phyloP scores from a whole-genome alignment of 2,888 invertebrate genomes.

The Phengaris arion region DNA sequence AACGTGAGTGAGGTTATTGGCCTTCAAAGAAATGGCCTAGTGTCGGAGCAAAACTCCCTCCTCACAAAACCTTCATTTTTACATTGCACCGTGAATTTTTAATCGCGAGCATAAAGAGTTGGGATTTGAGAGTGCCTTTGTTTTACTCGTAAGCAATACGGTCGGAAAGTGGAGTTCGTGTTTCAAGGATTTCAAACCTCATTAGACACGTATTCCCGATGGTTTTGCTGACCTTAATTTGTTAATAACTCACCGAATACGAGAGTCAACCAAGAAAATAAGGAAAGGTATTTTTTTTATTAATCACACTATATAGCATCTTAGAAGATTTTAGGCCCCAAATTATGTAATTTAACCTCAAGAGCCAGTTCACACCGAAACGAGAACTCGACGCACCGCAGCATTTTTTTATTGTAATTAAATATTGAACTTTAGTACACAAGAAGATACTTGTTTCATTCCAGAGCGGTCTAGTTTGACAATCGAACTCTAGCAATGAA shows the following conservation, averaged over 20 bases:
- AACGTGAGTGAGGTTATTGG: slow-evolving; percentile 11
- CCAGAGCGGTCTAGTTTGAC: no score
- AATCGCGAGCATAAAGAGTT: slow-evolving; percentile 3
- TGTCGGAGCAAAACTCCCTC: background rate
- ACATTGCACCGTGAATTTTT: slow-evolving; percentile 8
- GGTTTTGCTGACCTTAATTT: slow-evolving; percentile 1
- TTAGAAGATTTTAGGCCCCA: no score
- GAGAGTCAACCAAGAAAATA: background rate
- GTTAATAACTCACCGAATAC: background rate
- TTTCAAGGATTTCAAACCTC: background rate
- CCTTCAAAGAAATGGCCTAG: slow-evolving; percentile 6
- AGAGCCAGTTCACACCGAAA: no score
- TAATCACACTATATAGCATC: no score
- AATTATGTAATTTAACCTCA: no score
- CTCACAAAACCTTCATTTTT: background rate
- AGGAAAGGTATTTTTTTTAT: no score
- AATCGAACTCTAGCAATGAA: no score
- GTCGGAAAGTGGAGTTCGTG: background rate
- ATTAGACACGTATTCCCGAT: background rate
- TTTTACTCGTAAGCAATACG: slow-evolving; percentile 1
- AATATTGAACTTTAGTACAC: no score
- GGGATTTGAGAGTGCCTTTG: background rate
- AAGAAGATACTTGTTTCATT: no score
- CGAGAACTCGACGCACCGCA: no score
- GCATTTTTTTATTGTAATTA: no score